Evolutionary conservation across 2,888 invertebrate genomes (phyloP).

Genomic region (Octodonta nipae): DNA sequence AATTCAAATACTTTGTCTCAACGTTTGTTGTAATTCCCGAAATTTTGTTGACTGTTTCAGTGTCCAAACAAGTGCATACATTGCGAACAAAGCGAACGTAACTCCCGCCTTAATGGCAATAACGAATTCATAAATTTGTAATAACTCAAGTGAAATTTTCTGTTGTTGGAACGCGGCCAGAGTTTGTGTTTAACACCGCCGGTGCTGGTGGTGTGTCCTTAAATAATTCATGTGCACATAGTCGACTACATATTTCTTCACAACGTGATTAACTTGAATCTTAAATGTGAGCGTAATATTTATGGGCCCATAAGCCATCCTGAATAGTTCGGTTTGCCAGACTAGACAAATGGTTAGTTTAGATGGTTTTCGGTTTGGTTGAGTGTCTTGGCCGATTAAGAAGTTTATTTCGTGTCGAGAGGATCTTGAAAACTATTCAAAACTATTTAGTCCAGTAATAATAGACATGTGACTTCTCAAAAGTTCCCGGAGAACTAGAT

Average conservation of each 20-base stretch:
- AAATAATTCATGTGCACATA: constrained; percentile 1
- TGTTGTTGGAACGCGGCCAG: constrained; percentile 8
- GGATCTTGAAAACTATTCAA: too few relatives aligned
- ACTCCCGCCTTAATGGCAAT: constrained; percentile 4
- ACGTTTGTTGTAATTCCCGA: too few relatives aligned
- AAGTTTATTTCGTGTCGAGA: too few relatives aligned
- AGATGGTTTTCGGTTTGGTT: too few relatives aligned
- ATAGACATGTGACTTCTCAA: too few relatives aligned
- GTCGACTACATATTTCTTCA: background rate
- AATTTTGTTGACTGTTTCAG: too few relatives aligned
- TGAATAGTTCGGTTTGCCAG: constrained; percentile 1
- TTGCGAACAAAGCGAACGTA: too few relatives aligned
- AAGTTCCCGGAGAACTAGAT: too few relatives aligned
- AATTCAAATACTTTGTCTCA: too few relatives aligned
- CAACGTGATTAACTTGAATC: constrained; percentile 4
- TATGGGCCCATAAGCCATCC: background rate
- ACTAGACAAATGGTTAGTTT: constrained; percentile 2
- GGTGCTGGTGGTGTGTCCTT: too few relatives aligned
- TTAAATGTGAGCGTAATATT: constrained; percentile 3
- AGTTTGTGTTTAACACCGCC: constrained; percentile 4
- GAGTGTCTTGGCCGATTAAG: constrained; percentile 1
- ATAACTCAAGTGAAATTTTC: constrained; percentile 7
- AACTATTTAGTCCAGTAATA: too few relatives aligned
- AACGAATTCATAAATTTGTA: constrained; percentile 10
- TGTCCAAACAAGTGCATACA: too few relatives aligned